Evolutionary conservation across 2,888 invertebrate species (phyloP).

Genomic region (Geotrupes spiniger): DNA sequence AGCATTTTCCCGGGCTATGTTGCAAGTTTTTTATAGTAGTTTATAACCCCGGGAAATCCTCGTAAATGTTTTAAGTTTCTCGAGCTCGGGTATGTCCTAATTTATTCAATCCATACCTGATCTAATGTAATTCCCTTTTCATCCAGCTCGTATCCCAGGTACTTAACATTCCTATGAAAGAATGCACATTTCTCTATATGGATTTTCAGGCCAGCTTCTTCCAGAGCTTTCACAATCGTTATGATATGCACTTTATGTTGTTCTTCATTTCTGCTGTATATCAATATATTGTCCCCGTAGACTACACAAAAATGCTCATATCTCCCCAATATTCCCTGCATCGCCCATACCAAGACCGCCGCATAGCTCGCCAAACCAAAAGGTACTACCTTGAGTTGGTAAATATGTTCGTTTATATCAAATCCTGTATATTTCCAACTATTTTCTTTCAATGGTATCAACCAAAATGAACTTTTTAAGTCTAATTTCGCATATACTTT

Average conservation of each 20-base stretch:
- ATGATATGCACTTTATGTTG: not conserved
- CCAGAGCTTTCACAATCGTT: not conserved
- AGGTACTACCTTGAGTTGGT: not conserved
- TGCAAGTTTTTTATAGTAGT: constrained; percentile 15
- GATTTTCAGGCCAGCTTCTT: not conserved
- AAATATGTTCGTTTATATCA: not conserved
- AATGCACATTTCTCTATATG: not conserved
- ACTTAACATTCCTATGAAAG: not conserved
- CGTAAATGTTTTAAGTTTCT: constrained; percentile 7
- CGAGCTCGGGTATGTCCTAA: constrained; percentile 11
- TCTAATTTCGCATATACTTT: not conserved
- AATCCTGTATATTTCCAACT: constrained; percentile 1
- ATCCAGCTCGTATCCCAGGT: not conserved
- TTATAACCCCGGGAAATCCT: constrained; percentile 9
- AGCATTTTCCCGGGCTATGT: not conserved
- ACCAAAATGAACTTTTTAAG: constrained; percentile 6
- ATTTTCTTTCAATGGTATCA: not conserved
- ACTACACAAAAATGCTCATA: not conserved
- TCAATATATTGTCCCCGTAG: not conserved
- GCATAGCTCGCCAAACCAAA: not conserved
- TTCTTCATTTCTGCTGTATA: not conserved
- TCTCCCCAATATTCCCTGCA: not conserved
- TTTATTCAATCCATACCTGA: no score
- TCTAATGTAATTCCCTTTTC: not conserved
- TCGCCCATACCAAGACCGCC: not conserved